A percentile compares a stretch with the other conserved stretches of the same genome.
phyloP scores from a whole-genome alignment of 2,888 invertebrate genomes.

The Muschampia plurimacula region DNA sequence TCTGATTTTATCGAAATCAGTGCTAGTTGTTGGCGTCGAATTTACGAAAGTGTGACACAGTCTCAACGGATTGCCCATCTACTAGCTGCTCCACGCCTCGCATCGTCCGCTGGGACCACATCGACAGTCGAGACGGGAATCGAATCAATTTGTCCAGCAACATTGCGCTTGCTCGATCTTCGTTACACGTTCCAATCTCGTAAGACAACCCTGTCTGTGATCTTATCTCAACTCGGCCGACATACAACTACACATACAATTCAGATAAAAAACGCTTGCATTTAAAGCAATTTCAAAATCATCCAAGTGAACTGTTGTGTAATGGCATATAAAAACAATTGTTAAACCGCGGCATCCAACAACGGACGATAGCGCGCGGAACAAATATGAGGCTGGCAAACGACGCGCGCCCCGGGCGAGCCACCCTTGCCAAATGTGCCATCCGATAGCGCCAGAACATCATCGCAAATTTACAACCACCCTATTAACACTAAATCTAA shows the following conservation, averaged over 20 bases:
- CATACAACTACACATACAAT: conserved; percentile 4
- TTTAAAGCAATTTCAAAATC: conserved; percentile 30
- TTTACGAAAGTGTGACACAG: conserved; percentile 12
- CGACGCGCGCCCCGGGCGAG: conserved; percentile 62
- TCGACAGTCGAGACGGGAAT: conserved; percentile 64
- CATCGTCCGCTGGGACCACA: conserved; percentile 48
- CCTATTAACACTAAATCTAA: conserved; percentile 86
- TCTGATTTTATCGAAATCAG: conserved; percentile 10
- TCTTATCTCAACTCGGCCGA: conserved; percentile 15
- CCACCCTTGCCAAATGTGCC: conserved; percentile 81
- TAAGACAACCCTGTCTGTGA: conserved; percentile 46
- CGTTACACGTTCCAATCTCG: conserved; percentile 59
- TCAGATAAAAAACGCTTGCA: conserved; percentile 17
- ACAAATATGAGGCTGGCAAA: conserved; percentile 77
- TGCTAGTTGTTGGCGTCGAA: conserved; percentile 12
- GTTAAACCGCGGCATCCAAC: conserved; percentile 65
- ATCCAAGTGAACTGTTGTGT: conserved; percentile 40
- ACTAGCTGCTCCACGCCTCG: conserved; percentile 42
- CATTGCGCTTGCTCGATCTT: conserved; percentile 62
- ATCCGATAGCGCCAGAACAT: conserved; percentile 83
- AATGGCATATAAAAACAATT: conserved; percentile 70
- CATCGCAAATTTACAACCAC: conserved; percentile 81
- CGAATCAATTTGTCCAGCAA: conserved; percentile 74
- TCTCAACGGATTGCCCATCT: conserved; percentile 24
- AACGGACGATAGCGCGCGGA: conserved; percentile 61